These are phyloP conservation scores for Apogon hyalosoma DNA, from an alignment of 2,797 vertebrate genomes.

Conservation along the genomic window DNA sequence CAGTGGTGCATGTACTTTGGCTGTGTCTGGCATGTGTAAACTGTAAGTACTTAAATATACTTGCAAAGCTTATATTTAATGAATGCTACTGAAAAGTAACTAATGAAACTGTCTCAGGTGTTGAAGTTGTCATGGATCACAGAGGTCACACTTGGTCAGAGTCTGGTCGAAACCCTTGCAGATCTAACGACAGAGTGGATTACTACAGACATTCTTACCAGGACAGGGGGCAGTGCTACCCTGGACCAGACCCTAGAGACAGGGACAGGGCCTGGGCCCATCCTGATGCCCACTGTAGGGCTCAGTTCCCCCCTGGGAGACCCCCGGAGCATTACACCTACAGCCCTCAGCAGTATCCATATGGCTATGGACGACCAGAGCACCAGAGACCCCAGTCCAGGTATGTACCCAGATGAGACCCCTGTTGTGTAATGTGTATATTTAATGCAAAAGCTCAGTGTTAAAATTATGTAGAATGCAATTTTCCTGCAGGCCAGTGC, in stretches of 20 bases:
- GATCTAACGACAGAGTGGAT: slow-evolving; percentile 63
- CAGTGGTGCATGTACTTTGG: slow-evolving; percentile 76
- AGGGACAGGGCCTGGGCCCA: slow-evolving; percentile 60
- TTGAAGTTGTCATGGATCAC: slow-evolving; percentile 70
- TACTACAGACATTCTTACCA: slow-evolving; percentile 50
- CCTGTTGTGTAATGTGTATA: not conserved
- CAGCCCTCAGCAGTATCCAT: slow-evolving; percentile 51
- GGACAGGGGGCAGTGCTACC: slow-evolving; percentile 52
- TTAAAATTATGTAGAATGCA: not conserved
- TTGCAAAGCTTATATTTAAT: not conserved
- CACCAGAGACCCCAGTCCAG: slow-evolving; percentile 72
- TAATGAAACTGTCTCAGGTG: not conserved
- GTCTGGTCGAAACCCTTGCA: slow-evolving; percentile 43
- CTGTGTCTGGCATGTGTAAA: slow-evolving; percentile 41
- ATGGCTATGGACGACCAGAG: slow-evolving; percentile 51
- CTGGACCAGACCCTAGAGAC: slow-evolving; percentile 55
- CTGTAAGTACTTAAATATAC: slow-evolving; percentile 38
- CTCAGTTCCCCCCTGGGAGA: slow-evolving; percentile 50
- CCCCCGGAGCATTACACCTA: slow-evolving; percentile 51
- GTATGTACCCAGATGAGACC: slow-evolving; percentile 51
- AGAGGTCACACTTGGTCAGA: slow-evolving; percentile 59
- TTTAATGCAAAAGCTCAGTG: not conserved
- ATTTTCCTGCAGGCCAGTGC: not conserved
- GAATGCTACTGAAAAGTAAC: not conserved
- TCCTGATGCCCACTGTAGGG: slow-evolving; percentile 52